Conservation (phyloP, 2,113 vertebrate species). For the Prionailurus viverrinus region DNA sequence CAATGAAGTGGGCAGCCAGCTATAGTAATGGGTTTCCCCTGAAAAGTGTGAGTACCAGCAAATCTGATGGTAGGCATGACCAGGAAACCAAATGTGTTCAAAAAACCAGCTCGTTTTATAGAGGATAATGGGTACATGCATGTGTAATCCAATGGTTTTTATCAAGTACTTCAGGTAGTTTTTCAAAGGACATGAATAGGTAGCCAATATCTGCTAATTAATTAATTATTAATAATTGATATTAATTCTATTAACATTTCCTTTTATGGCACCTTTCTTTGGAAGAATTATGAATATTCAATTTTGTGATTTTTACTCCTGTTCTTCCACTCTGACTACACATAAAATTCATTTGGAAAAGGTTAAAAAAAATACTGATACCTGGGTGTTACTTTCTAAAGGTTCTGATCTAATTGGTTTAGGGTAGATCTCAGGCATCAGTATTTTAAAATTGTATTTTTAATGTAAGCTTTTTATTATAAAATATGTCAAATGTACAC, state of each 20-base stretch:
- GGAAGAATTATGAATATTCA: slow-evolving; percentile 18
- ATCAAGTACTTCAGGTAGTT: not conserved
- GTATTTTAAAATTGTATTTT: not conserved
- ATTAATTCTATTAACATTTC: not conserved
- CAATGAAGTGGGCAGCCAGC: slow-evolving; percentile 47
- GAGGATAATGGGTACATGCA: not conserved
- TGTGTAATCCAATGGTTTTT: not conserved
- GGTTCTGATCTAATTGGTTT: not conserved
- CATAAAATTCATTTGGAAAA: not conserved
- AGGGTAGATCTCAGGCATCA: not conserved
- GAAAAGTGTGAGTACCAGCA: slow-evolving; percentile 10
- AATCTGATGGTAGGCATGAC: slow-evolving; percentile 35
- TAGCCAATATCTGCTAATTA: not conserved
- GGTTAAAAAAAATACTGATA: not conserved
- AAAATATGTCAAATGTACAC: not conserved
- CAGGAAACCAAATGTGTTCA: not conserved
- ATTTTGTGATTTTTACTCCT: not conserved
- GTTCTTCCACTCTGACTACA: not conserved
- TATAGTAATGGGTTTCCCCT: not conserved
- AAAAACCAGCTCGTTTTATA: not conserved
- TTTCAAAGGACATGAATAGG: not conserved
- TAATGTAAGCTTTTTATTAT: slow-evolving; percentile 38
- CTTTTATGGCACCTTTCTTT: not conserved
- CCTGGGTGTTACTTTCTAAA: not conserved
- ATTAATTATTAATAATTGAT: not conserved